Evolutionary conservation across 2,113 vertebrate genomes (phyloP).

Genomic region (Menidia beryllina): DNA sequence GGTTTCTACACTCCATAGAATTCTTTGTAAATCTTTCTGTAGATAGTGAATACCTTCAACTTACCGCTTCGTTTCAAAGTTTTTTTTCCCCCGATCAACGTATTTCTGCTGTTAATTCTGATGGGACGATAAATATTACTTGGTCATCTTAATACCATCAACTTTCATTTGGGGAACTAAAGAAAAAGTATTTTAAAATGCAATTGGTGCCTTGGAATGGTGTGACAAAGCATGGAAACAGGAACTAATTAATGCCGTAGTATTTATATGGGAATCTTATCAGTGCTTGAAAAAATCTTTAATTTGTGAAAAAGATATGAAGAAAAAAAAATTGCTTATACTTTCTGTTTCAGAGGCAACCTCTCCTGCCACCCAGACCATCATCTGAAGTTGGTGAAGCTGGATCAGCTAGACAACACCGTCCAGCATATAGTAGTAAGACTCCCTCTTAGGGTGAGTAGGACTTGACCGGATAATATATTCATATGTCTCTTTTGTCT

Average conservation of each 20-base stretch:
- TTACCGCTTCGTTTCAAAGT: not conserved
- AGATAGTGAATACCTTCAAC: not conserved
- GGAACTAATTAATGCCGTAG: no score
- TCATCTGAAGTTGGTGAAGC: conserved; percentile 25
- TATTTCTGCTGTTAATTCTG: no score
- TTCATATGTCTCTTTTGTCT: not conserved
- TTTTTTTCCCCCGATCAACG: not conserved
- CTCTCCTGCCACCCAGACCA: conserved; percentile 60
- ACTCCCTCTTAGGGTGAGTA: not conserved
- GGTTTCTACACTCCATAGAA: not conserved
- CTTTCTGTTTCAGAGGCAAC: conserved; percentile 71
- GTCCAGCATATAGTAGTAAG: conserved; percentile 40
- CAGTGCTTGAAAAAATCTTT: not conserved
- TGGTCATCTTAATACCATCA: not conserved
- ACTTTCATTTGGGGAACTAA: no score
- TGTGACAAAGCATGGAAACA: no score
- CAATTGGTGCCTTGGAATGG: no score
- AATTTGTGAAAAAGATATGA: not conserved
- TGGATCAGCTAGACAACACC: conserved; percentile 66
- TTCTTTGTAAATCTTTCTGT: not conserved
- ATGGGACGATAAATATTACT: not conserved
- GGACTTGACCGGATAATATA: not conserved
- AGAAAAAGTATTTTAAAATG: no score
- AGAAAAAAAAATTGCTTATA: not conserved
- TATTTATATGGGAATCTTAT: not conserved